Conservation (phyloP, 2,888 invertebrate species). For the Stegana nigrithorax region DNA sequence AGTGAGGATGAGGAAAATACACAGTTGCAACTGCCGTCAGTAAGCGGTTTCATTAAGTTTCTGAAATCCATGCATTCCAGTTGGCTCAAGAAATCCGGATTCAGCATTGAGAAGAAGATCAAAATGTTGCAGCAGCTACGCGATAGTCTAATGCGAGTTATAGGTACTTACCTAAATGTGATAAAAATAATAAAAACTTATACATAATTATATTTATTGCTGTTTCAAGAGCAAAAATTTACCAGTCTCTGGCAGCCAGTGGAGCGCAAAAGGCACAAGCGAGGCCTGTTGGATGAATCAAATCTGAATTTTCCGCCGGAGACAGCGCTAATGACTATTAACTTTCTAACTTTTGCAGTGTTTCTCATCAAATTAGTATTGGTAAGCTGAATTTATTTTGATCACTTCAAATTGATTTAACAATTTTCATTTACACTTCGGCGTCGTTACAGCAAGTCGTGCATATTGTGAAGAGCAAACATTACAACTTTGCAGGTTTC, state of each 20-base stretch:
- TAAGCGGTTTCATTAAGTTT: constrained; percentile 63
- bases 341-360: constrained; percentile 86
- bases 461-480: constrained; percentile 75
- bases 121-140: constrained; percentile 56
- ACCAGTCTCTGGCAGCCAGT: constrained; percentile 69
- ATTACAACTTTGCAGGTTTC: constrained; percentile 62
- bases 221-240: constrained; percentile 69
- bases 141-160: constrained; percentile 73
- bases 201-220: background rate
- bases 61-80: constrained; percentile 58
- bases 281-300: constrained; percentile 68
- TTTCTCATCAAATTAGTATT: constrained; percentile 85
- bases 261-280: constrained; percentile 49
- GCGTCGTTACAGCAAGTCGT: constrained; percentile 74
- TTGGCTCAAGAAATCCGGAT: constrained; percentile 57
- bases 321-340: constrained; percentile 84
- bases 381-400: constrained; percentile 73
- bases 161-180: no score
- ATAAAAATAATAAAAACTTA: background rate
- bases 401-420: constrained; percentile 10
- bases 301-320: constrained; percentile 84
- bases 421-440: constrained; percentile 15
- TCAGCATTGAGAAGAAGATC: constrained; percentile 63
- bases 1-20: constrained; percentile 13
- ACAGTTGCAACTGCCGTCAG: constrained; percentile 50